These are phyloP conservation scores for Berghia stephanieae DNA, from an alignment of 1,140 invertebrate genomes.

Conservation along the genomic window DNA sequence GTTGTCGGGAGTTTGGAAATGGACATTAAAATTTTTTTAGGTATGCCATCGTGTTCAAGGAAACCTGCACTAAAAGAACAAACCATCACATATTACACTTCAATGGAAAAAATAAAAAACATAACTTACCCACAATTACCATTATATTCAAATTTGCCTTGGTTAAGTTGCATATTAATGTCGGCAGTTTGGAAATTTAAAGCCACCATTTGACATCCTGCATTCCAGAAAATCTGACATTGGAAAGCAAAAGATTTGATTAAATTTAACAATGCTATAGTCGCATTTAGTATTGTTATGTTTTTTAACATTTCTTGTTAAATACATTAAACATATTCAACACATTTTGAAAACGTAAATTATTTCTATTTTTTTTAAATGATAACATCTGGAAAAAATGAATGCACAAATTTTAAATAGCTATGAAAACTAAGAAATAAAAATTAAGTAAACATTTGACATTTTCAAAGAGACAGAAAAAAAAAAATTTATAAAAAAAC, in stretches of 20 bases:
- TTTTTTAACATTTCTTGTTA: too few species aligned
- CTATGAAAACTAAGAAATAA: not conserved
- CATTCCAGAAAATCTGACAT: conserved; percentile 93
- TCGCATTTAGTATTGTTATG: too few species aligned
- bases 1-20: too few species aligned
- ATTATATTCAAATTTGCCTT: conserved; percentile 99
- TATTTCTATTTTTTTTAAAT: not conserved
- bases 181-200: conserved; percentile 99
- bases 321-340: not conserved
- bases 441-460: not conserved
- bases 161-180: conserved; percentile 99
- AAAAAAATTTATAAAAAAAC: not conserved
- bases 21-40: too few species aligned
- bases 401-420: too few species aligned
- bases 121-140: conserved; percentile 87
- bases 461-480: too few species aligned
- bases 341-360: not conserved
- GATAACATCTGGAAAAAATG: too few species aligned
- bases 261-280: not conserved
- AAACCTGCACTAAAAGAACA: too few species aligned
- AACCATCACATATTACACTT: too few species aligned
- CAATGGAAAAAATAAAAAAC: too few species aligned
- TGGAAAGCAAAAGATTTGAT: not conserved
- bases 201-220: conserved; percentile 99
- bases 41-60: too few species aligned